Evolutionary conservation across 2,113 vertebrate species (phyloP), one percentile per base, ranked within the genome.

Genomic region (Megaleporinus macrocephalus): DNA sequence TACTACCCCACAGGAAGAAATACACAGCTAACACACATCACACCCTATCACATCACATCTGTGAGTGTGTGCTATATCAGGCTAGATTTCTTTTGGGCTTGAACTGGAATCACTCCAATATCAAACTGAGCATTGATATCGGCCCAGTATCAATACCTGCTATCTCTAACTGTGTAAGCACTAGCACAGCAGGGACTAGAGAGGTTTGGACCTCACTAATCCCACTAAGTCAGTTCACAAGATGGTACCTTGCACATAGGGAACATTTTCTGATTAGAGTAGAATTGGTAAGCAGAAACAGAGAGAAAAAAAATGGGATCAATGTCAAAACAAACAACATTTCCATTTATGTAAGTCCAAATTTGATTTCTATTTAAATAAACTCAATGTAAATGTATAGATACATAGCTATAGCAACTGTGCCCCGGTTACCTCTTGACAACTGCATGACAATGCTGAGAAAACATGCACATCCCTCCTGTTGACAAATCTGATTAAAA

Each of bases 401-500:
- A 22, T 12, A 49, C 44, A 29, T 41, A n/a, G 3, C 47, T 41
- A 11, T 84, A 59, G 33, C 68, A 73, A 72, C 61, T 59, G 15
- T 41, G 53, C 22, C 63, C 26, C 11, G 29, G 53, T 65, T 80
- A 41, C 62, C 62, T 44, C 44, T 33, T 22, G 47, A 72, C 59
- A 78, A 78, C 59, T 33, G 62, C 30, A 55, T 71, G 53, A 83
- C 47, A 55, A 79, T 55, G 30, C 44, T 70, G 74, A 63, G 57
- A 63, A 84, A 85, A 78, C 57, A 81, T 75, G 77, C 69, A 70
- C 57, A 47, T 74, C 51, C 33, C 13, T 76, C 41, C 70, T 69
- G 62, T 75, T 71, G 71, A 74, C 83, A 85, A 87, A 87, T 87
- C 61, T 65, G 76, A 85, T 87, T 87, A 78, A 75, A 79, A 51